Conservation (phyloP, 2,113 vertebrate species). For the Caracal caracal region DNA sequence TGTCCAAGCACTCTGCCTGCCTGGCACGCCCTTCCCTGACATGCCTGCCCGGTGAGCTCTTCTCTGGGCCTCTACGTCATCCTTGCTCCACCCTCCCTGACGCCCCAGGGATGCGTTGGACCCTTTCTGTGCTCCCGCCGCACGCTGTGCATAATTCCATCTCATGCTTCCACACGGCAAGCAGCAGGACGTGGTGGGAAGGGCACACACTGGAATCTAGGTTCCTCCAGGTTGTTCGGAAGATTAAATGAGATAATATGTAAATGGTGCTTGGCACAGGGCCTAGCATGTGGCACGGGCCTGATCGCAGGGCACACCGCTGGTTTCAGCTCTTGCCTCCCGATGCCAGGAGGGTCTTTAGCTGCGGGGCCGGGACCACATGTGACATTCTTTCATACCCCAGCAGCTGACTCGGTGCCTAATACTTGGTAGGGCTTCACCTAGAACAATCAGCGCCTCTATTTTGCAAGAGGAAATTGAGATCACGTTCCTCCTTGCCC, state of each 20-base stretch:
- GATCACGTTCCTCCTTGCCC: background rate
- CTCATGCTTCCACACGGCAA: background rate
- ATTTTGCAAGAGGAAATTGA: background rate
- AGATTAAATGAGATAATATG: constrained; percentile 53
- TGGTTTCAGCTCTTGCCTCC: background rate
- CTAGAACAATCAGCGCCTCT: background rate
- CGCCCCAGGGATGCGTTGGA: accelerated
- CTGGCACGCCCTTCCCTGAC: background rate
- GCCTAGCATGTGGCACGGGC: background rate
- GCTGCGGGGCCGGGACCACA: background rate
- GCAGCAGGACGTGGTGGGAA: background rate
- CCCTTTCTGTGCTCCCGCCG: background rate
- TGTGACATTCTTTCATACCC: background rate
- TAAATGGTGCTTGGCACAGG: background rate
- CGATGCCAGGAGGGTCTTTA: background rate
- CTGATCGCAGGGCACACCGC: background rate
- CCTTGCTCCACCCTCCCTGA: background rate
- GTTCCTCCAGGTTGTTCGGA: background rate
- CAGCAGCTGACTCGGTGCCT: background rate
- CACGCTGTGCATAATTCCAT: background rate
- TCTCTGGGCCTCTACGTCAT: background rate
- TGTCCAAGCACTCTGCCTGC: background rate
- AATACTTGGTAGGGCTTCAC: background rate
- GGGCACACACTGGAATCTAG: background rate
- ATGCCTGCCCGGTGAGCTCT: background rate